phyloP scores from a whole-genome alignment of 2,797 vertebrate species.

The Ctenopoma multispine region DNA sequence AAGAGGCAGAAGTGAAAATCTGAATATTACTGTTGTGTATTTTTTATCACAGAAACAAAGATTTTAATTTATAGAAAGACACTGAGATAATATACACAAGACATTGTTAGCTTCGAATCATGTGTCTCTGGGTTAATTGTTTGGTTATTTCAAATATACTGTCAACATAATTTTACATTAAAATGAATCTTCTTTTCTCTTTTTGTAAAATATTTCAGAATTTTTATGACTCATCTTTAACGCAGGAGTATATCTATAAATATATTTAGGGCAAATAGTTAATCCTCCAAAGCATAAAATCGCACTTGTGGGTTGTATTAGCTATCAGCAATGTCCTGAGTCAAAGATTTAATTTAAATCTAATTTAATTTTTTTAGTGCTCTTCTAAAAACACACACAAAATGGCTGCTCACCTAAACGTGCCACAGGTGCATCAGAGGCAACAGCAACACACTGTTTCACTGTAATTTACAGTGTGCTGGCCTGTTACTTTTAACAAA shows the following conservation, averaged over 20 bases:
- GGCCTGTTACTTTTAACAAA: too few species aligned
- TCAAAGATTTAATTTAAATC: neutral
- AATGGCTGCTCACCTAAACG: too few species aligned
- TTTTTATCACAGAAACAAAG: too few species aligned
- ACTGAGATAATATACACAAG: too few species aligned
- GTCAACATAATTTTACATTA: too few species aligned
- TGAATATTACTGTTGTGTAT: neutral
- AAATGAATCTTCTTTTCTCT: neutral
- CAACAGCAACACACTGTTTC: too few species aligned
- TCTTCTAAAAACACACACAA: neutral
- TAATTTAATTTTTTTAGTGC: neutral
- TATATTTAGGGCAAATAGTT: neutral
- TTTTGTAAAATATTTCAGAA: neutral
- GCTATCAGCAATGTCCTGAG: too few species aligned
- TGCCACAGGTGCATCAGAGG: too few species aligned
- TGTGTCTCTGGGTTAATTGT: neutral
- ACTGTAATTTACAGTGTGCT: too few species aligned
- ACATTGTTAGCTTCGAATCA: too few species aligned
- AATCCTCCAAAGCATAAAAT: neutral
- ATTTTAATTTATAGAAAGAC: too few species aligned
- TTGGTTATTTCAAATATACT: neutral
- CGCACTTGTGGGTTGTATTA: neutral
- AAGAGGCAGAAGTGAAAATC: slow-evolving; percentile 18
- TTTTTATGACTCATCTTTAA: neutral
- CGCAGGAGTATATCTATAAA: too few species aligned